phyloP scores from a whole-genome alignment of 1,140 invertebrate genomes.

The Microplitis mediator region DNA sequence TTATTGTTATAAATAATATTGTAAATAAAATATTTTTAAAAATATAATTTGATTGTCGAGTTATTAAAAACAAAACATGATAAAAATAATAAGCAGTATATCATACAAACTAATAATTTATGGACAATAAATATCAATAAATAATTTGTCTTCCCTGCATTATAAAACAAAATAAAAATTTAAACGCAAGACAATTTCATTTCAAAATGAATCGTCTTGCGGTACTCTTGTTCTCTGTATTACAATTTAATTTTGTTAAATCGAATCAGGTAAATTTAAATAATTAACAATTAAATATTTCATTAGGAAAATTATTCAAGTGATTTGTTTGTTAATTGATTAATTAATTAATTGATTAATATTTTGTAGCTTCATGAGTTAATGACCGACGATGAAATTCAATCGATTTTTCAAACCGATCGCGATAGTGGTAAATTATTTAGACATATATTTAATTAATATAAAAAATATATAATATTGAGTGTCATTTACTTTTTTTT shows the following conservation, averaged over 20 bases:
- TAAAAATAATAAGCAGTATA: too few relatives aligned
- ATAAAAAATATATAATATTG: not conserved
- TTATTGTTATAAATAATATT: too few relatives aligned
- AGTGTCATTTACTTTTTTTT: too few relatives aligned
- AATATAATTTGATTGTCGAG: too few relatives aligned
- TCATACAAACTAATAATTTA: not conserved
- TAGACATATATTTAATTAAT: not conserved
- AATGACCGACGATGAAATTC: slow-evolving; percentile 20
- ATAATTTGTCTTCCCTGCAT: not conserved
- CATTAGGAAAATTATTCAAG: not conserved
- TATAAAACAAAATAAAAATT: too few relatives aligned
- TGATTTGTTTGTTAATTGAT: not conserved
- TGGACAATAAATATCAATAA: not conserved
- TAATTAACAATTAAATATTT: not conserved
- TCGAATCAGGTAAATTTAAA: not conserved
- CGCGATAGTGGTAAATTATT: slow-evolving; percentile 15
- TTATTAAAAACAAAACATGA: too few relatives aligned
- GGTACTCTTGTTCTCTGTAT: not conserved
- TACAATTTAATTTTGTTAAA: not conserved
- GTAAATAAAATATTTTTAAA: too few relatives aligned
- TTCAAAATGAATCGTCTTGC: slow-evolving; percentile 7
- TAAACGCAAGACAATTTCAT: not conserved
- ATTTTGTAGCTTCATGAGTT: slow-evolving; percentile 11
- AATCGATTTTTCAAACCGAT: slow-evolving; percentile 19
- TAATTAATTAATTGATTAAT: not conserved